Base-by-base conservation (phyloP, 1,140 invertebrate genomes). In the Caenorhabditis latens region DNA sequence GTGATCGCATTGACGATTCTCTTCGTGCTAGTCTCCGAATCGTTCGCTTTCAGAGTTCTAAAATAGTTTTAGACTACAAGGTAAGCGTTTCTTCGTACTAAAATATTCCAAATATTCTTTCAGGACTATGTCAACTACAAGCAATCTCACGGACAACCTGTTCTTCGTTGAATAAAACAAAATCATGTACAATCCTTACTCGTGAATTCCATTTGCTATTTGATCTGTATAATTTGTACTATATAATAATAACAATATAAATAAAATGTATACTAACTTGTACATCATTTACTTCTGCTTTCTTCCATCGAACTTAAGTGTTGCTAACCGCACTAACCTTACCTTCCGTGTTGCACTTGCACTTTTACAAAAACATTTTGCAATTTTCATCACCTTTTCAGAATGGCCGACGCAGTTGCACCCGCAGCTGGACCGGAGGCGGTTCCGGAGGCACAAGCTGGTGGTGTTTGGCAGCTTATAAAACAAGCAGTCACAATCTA, bases 1-100 rank as follows among this genome's bases (percentile, higher is more conserved):
- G 97, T 91, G 96, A 97, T 48, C 93, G 95, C 7, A 97, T 99
- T 24, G 97, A 96, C 43, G 94, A 95, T 84, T 95, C 97, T 57
- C 94, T 97, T 90, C 95, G 98, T 85, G 95, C 96, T 90, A 95
- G 95, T 89, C 96, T 99, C 89, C 96, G 97, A 93, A 94, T 99
- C 88, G 98, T 97, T 57, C 95, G 97, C 90, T 98, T 98, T 93
- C 96, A 98, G 91, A 96, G 96, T 93, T 96, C 96, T 92, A 96
- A 96, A 93, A 94, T 96, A 42, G 95, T 95, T 19, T 94, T 96
- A 86, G 95, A 95, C 91, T 97, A 96, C 94, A 95, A 95, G 90
- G 96, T 97, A 90, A 13, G 9, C 16, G 9, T 58, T 19, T n/a
- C 16, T 8, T 58, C 11, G 24, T 19, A 32, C 11, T 32, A 32